Conservation (phyloP, 2,797 vertebrate genomes). For the Malurus leucopterus region DNA sequence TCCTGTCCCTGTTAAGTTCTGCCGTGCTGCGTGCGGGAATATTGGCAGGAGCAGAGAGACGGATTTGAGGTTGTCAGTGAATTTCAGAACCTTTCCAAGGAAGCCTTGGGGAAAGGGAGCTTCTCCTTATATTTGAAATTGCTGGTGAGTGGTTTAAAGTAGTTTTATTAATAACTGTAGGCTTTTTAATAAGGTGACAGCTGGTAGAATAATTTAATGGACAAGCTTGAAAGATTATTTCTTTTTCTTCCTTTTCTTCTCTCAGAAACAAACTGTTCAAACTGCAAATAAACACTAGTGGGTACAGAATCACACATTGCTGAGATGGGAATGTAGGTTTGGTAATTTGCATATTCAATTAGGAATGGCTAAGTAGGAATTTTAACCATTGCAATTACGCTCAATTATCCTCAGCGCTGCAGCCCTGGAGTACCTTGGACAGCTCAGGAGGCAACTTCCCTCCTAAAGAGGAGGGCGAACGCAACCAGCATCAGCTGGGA, state of each 20-base stretch:
- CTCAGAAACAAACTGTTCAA: slow-evolving; percentile 53
- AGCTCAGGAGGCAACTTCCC: background rate
- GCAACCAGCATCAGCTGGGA: background rate
- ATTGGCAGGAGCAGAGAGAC: background rate
- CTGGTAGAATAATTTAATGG: slow-evolving; percentile 46
- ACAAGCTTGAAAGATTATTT: slow-evolving; percentile 23
- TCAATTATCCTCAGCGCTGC: background rate
- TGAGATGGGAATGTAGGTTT: slow-evolving; percentile 30
- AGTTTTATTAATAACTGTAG: slow-evolving; percentile 59
- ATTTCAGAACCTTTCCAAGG: slow-evolving; percentile 14
- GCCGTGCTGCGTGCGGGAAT: background rate
- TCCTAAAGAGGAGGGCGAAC: accelerated
- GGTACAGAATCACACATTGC: slow-evolving; percentile 43
- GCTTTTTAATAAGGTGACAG: slow-evolving; percentile 56
- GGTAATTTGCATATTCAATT: slow-evolving; percentile 47
- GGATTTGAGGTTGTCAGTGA: slow-evolving; percentile 14
- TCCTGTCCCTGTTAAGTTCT: background rate
- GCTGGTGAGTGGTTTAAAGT: slow-evolving; percentile 2
- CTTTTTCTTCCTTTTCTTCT: background rate
- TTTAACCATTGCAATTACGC: background rate
- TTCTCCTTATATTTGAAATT: slow-evolving; percentile 1
- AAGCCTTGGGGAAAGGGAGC: background rate
- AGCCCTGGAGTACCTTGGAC: background rate
- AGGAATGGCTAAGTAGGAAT: background rate
- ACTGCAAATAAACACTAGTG: slow-evolving; percentile 56